These are phyloP conservation scores for Ibidorhyncha struthersii DNA, from an alignment of 2,113 vertebrate genomes.

Conservation along the genomic window DNA sequence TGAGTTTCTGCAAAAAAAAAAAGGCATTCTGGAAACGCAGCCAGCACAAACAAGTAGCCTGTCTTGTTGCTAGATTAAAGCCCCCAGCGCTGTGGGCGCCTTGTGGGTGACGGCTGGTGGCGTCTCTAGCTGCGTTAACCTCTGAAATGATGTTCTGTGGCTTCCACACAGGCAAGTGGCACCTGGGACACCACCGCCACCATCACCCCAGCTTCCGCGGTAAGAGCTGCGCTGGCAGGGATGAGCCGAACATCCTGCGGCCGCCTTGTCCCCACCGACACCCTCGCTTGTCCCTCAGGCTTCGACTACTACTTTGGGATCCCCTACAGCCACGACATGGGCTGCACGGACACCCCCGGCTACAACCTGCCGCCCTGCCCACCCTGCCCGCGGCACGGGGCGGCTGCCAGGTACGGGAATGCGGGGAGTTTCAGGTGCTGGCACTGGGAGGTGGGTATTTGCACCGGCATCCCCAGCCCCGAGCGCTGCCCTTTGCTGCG, in stretches of 20 bases:
- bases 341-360: slow-evolving; percentile 89
- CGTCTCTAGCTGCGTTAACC: background rate
- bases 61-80: background rate
- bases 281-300: slow-evolving; percentile 70
- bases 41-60: background rate
- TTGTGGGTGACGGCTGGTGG: background rate
- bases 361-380: slow-evolving; percentile 84
- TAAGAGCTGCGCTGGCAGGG: slow-evolving; percentile 38
- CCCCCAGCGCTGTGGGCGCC: background rate
- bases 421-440: fast-evolving
- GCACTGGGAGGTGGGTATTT: background rate
- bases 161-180: slow-evolving; percentile 90
- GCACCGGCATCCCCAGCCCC: background rate
- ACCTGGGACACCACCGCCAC: slow-evolving; percentile 88
- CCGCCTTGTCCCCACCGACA: background rate
- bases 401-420: slow-evolving; percentile 1
- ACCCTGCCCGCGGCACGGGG: slow-evolving; percentile 67
- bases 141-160: slow-evolving; percentile 21
- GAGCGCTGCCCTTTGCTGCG: background rate
- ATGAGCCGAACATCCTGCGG: fast-evolving
- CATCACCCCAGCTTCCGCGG: slow-evolving; percentile 87
- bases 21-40: fast-evolving
- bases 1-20: background rate
- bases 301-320: slow-evolving; percentile 93
- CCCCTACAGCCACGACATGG: slow-evolving; percentile 98